Evolutionary conservation across 2,888 invertebrate species (phyloP).

Genomic region (Nephrotoma appendiculata): DNA sequence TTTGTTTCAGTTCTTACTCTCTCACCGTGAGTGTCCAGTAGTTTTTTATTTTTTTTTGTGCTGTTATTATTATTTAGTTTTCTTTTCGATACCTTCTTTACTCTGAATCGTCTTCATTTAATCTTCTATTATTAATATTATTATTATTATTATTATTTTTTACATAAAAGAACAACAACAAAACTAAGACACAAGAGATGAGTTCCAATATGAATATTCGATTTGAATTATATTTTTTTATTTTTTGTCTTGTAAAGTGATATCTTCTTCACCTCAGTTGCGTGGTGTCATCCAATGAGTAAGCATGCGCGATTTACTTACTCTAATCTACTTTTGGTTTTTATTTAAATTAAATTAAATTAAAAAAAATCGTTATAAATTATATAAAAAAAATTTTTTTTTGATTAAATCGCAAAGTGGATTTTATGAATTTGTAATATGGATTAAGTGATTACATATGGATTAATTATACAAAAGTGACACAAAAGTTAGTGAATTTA

Average conservation of each 20-base stretch:
- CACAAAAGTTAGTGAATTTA: neutral
- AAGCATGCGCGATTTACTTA: conserved; percentile 3
- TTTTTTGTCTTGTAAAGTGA: conserved; percentile 4
- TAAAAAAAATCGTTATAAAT: neutral
- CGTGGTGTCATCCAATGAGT: conserved; percentile 4
- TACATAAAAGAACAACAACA: neutral
- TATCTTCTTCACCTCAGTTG: conserved; percentile 4
- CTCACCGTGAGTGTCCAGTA: conserved; percentile 2
- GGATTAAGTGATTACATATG: neutral
- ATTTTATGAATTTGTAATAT: neutral
- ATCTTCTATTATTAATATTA: conserved; percentile 3
- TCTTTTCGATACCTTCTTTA: neutral
- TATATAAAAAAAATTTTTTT: neutral
- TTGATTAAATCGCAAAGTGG: neutral
- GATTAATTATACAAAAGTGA: neutral
- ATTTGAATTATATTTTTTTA: neutral
- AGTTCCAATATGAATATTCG: conserved; percentile 4
- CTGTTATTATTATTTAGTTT: neutral
- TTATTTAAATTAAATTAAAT: neutral
- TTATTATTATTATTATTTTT: neutral
- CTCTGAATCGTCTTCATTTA: conserved; percentile 1
- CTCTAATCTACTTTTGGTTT: neutral
- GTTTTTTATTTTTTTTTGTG: neutral
- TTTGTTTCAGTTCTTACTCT: neutral
- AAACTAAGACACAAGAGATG: neutral